Evolutionary conservation across 2,113 vertebrate genomes (phyloP).

Genomic region (Smithornis capensis): DNA sequence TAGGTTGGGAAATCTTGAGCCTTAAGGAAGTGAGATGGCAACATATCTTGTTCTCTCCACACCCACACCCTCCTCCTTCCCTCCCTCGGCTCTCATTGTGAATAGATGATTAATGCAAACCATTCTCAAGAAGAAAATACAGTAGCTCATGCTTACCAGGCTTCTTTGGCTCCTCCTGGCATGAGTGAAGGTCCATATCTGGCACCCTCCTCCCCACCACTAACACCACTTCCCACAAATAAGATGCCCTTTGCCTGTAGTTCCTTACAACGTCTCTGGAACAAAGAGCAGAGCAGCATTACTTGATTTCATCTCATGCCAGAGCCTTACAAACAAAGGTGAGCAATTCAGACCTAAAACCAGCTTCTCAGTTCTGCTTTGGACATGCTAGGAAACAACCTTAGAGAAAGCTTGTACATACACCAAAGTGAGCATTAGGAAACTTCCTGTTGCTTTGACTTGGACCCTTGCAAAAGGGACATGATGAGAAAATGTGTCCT

Average conservation of each 20-base stretch:
- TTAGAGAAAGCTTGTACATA: background rate
- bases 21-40: constrained; percentile 34
- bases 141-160: constrained; percentile 79
- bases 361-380: background rate
- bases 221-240: constrained; percentile 96
- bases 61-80: background rate
- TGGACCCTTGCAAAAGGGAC: background rate
- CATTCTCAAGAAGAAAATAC: background rate
- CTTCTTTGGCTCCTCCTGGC: constrained; percentile 93
- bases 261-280: constrained; percentile 88
- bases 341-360: background rate
- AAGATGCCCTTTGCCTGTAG: constrained; percentile 87
- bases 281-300: constrained; percentile 30
- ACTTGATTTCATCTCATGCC: background rate
- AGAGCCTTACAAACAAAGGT: background rate
- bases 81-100: background rate
- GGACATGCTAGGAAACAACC: background rate
- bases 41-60: background rate
- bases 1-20: background rate
- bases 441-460: background rate
- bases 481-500: background rate
- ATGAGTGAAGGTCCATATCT: constrained; percentile 94
- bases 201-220: constrained; percentile 95
- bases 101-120: background rate
- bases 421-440: background rate